Conservation (phyloP, 2,113 vertebrate genomes). For the Candoia aspera region DNA sequence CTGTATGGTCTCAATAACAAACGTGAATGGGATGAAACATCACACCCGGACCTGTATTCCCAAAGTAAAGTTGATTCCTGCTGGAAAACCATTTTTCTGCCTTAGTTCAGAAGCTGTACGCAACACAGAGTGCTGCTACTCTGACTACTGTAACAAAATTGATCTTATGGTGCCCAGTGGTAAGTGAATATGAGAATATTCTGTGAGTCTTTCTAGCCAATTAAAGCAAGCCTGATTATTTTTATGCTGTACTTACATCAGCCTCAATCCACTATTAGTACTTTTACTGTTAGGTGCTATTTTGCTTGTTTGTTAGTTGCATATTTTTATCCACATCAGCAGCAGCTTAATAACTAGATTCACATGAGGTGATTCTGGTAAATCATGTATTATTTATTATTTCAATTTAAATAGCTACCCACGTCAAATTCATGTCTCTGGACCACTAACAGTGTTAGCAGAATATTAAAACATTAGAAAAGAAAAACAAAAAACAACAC, state of each 20-base stretch:
- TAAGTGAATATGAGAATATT: conserved; percentile 62
- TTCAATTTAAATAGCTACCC: not conserved
- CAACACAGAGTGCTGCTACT: conserved; percentile 96
- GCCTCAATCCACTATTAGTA: not conserved
- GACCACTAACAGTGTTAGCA: not conserved
- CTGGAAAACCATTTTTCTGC: conserved; percentile 94
- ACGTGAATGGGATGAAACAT: conserved; percentile 81
- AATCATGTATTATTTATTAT: not conserved
- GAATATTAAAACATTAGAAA: not conserved
- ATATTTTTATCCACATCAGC: not conserved
- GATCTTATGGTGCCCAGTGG: conserved; percentile 88
- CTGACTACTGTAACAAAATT: conserved; percentile 95
- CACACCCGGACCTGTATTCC: conserved; percentile 91
- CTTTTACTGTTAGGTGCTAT: not conserved
- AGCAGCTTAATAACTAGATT: too few relatives aligned
- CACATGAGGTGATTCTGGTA: not conserved
- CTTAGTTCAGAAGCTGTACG: conserved; percentile 88
- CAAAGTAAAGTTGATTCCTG: conserved; percentile 82
- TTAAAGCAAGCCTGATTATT: not conserved
- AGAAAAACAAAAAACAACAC: not conserved
- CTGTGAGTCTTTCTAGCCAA: not conserved
- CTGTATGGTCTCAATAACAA: conserved; percentile 94
- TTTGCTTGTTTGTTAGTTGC: not conserved
- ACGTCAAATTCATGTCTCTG: not conserved
- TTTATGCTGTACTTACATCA: not conserved